phyloP scores from a whole-genome alignment of 2,113 vertebrate genomes.

The Oceanites oceanicus region DNA sequence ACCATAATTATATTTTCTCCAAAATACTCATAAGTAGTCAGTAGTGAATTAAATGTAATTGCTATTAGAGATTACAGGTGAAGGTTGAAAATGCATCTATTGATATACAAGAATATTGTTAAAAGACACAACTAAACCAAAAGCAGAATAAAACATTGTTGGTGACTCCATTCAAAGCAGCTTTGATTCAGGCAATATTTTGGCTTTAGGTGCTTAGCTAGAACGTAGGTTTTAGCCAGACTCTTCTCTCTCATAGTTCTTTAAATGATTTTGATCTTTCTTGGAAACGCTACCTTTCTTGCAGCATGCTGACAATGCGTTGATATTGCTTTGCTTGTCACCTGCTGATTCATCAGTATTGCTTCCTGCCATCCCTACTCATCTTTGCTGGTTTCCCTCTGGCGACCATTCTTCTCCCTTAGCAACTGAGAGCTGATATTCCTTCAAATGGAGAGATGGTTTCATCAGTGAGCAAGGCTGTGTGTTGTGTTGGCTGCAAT shows the following conservation, averaged over 20 bases:
- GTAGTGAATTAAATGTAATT: neutral
- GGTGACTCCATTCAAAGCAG: neutral
- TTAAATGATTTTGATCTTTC: neutral
- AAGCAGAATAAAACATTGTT: neutral
- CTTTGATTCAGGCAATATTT: neutral
- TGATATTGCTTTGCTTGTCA: neutral
- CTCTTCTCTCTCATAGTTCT: neutral
- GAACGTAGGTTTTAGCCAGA: neutral
- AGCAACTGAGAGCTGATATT: neutral
- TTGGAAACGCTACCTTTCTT: neutral
- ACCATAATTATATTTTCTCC: neutral
- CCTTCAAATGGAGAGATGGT: neutral
- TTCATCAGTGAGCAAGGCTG: neutral
- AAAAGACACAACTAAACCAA: neutral
- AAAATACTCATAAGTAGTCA: neutral
- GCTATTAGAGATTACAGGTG: neutral
- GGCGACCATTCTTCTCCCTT: neutral
- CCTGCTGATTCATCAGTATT: neutral
- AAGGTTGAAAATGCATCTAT: neutral
- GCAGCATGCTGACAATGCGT: accelerated
- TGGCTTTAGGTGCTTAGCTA: neutral
- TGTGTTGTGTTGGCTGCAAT: neutral
- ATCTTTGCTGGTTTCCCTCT: neutral
- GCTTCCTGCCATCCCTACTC: neutral
- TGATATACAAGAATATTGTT: neutral